Base-by-base conservation (phyloP, 2,797 vertebrate species). In the Pristis pectinata region DNA sequence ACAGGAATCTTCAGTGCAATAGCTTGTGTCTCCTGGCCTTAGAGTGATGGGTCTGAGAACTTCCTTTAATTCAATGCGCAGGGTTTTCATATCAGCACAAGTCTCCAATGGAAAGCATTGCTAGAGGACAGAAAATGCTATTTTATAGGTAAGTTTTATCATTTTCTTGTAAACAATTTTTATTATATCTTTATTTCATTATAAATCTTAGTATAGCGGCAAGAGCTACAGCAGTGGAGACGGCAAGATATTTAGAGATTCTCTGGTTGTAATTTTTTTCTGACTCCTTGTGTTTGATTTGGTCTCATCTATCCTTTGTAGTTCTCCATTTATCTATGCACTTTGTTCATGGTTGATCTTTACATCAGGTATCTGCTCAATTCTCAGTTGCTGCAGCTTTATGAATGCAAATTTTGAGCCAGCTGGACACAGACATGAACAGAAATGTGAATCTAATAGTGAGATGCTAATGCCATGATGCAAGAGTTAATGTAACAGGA, bases 1-100 rank as follows among this genome's bases (percentile, higher is more conserved):
- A 41, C 17, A 37, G 15, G 87, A 19, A 91, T 64, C 59, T 91
- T 37, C 61, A 9, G 10, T 64, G 2, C 64, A 37, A 37, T 8
- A 67, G 34, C 59, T 61, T 37, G 59, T 64, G 59, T 64, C 15
- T 91, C 87, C 59, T n/a, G 56, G 15, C 85, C 59, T 22, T 0
- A 64, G 56, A 85, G 11, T 85, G 82, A 85, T 85, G 82, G 53
- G 83, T 87, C 83, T 91, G 59, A n/a, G 87, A 91, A 61, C 53
- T 85, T 17, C 34, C 30, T n/a, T n/a, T 91, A 91, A 37, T 22
- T 67, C 34, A 67, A 10, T 64, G 59, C 34, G 37, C 61, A n/a
- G 59, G 59, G 59, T 91, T 91, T 41, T 91, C n/a, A 91, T 61
- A 64, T 91, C n/a, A 34, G 59, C 19, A 64, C 87, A 61, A 61